Conservation (phyloP, 2,797 vertebrate genomes). For the Chelon auratus region DNA sequence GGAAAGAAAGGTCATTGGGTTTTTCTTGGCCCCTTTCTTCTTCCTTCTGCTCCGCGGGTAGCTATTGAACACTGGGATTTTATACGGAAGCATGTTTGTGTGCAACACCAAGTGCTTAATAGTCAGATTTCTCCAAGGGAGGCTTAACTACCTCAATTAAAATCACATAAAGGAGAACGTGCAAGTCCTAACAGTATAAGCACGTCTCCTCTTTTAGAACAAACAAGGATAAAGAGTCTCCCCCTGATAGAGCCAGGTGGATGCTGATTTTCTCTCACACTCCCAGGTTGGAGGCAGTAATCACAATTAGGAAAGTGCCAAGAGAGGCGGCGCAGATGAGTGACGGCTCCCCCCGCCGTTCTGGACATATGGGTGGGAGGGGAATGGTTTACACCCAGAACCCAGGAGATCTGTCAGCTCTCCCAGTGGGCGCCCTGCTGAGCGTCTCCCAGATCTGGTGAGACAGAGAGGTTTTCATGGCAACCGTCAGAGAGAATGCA, state of each 20-base stretch:
- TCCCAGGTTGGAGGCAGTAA: constrained; percentile 42
- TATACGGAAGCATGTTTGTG: constrained; percentile 46
- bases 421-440: constrained; percentile 29
- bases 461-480: constrained; percentile 36
- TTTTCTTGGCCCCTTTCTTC: background rate
- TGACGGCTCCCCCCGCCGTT: constrained; percentile 43
- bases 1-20: constrained; percentile 60
- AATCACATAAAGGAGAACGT: constrained; percentile 69
- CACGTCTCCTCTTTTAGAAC: constrained; percentile 59
- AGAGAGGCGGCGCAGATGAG: constrained; percentile 47
- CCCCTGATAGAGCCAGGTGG: constrained; percentile 49
- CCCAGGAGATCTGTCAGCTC: constrained; percentile 44
- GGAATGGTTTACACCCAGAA: constrained; percentile 35
- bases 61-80: constrained; percentile 39
- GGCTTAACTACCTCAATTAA: constrained; percentile 74
- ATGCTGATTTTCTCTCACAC: constrained; percentile 53
- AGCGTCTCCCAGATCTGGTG: constrained; percentile 25
- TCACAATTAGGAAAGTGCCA: constrained; percentile 51
- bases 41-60: constrained; percentile 22
- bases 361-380: constrained; percentile 66
- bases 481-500: constrained; percentile 27
- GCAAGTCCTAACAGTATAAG: constrained; percentile 54
- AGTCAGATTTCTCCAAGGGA: constrained; percentile 57
- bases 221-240: constrained; percentile 67
- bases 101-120: constrained; percentile 55